phyloP scores from a whole-genome alignment of 2,888 invertebrate genomes.

The Cataglyphis altisquamis region DNA sequence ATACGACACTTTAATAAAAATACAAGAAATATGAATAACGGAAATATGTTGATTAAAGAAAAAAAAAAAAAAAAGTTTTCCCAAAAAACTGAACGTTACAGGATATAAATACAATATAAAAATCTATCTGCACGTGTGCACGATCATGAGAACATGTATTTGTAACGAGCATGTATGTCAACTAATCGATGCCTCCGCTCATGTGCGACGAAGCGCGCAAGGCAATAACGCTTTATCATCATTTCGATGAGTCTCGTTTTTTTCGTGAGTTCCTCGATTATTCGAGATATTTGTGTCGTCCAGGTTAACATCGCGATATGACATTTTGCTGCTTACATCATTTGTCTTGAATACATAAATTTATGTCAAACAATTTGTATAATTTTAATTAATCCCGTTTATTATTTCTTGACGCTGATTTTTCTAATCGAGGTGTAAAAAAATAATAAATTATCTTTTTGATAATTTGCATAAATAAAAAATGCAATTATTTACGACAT shows the following conservation, averaged over 20 bases:
- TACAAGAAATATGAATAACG: not conserved
- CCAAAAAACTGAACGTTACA: not conserved
- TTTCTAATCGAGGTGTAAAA: not conserved
- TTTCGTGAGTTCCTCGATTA: constrained; percentile 60
- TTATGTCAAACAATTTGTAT: not conserved
- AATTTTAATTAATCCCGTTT: constrained; percentile 11
- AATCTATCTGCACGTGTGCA: constrained; percentile 23
- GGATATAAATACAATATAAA: constrained; percentile 32
- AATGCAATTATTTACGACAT: not conserved
- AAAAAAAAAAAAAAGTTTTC: not conserved
- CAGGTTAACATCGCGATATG: not conserved
- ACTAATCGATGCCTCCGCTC: constrained; percentile 38
- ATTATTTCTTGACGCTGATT: not conserved
- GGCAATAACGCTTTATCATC: constrained; percentile 77
- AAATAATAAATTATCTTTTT: not conserved
- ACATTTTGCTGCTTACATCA: not conserved
- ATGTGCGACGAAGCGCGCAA: constrained; percentile 37
- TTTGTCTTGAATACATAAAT: constrained; percentile 10
- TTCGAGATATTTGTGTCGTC: not conserved
- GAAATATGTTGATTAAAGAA: not conserved
- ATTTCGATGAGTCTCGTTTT: constrained; percentile 73
- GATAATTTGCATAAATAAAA: not conserved
- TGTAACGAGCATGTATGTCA: constrained; percentile 16
- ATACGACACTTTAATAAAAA: not conserved
- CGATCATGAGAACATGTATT: constrained; percentile 10